Evolutionary conservation across 2,113 vertebrate genomes (phyloP), one percentile per base, ranked within the genome.

Genomic region (Cyprinus carpio): DNA sequence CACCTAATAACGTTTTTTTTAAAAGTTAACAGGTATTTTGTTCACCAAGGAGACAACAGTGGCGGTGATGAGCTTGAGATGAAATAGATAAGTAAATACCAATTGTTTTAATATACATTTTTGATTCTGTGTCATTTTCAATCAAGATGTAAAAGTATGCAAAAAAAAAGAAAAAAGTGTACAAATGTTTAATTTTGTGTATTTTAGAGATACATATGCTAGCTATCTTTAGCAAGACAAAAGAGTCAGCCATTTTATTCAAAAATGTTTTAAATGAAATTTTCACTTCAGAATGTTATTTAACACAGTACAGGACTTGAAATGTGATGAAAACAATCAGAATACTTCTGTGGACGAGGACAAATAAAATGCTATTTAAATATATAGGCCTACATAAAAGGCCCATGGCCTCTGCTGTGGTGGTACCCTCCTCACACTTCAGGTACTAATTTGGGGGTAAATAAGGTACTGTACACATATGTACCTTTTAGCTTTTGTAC

Each of bases 1-100:
- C 2, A 11, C 11, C 69, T 72, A 72, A 72, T 72, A 72, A 72
- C 13, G 69, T n/a, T 72, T 72, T 72, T 69, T 72, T 43, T 34
- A 72, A 72, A 72, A 43, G 10, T 2, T 71, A n/a, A n/a, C n/a
- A n/a, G n/a, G n/a, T n/a, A n/a, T 34, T 72, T 71, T 40, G 67
- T 71, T 40, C 40, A 72, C 34, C 69, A 72, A 72, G 9, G 34
- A 43, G 69, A 72, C 34, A 72, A n/a, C 34, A 40, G 31, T n/a
- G 29, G 29, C 34, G 43, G 69, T 12, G 34, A 54, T 18, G 10
- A 43, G 69, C 65, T 34, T 69, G 20, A 69, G 65, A 72, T 72
- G 10, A 72, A 72, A 72, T 72, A 6, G 69, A 37, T 10, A 43
- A 34, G 69, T 72, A 72, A 71, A n/a, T 18, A 11, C 31, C 18